Conservation (phyloP, 2,797 vertebrate species). For the Amphiprion clarkii region DNA sequence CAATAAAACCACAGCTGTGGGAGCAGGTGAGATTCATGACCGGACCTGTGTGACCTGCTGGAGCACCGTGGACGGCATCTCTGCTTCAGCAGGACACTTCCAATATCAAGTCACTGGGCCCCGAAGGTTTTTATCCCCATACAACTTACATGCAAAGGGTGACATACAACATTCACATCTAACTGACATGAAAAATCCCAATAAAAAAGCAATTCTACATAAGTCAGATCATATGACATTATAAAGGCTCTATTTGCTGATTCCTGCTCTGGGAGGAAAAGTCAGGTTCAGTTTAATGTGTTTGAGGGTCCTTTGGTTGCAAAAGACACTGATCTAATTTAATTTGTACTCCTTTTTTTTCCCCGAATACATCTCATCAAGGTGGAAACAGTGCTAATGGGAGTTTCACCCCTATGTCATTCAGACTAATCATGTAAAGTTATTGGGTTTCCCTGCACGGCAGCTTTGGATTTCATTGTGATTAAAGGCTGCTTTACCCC, state of each 20-base stretch:
- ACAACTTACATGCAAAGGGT: background rate
- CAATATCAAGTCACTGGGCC: conserved; percentile 28
- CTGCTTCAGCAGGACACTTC: conserved; percentile 10
- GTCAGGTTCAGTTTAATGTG: too few relatives aligned
- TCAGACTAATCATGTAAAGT: conserved; percentile 13
- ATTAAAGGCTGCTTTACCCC: background rate
- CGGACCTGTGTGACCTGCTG: background rate
- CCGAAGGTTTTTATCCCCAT: background rate
- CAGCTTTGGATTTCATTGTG: background rate
- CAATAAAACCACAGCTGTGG: conserved; percentile 16
- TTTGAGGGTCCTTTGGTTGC: too few relatives aligned
- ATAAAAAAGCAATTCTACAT: conserved; percentile 8
- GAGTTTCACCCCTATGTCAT: background rate
- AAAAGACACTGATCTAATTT: conserved; percentile 4
- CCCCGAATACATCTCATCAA: background rate
- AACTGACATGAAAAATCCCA: background rate
- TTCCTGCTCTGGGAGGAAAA: too few relatives aligned
- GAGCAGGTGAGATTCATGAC: conserved; percentile 1
- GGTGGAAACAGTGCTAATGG: conserved; percentile 10
- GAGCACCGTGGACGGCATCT: conserved; percentile 10
- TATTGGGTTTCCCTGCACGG: background rate
- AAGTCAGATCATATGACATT: background rate
- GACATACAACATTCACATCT: background rate
- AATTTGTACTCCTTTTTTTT: conserved; percentile 2
- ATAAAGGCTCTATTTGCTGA: too few relatives aligned